A percentile compares a stretch with the other conserved stretches of the same genome.
Evolutionary conservation across 2,113 vertebrate genomes (phyloP).

Genomic region (Colistium nudipinnis): DNA sequence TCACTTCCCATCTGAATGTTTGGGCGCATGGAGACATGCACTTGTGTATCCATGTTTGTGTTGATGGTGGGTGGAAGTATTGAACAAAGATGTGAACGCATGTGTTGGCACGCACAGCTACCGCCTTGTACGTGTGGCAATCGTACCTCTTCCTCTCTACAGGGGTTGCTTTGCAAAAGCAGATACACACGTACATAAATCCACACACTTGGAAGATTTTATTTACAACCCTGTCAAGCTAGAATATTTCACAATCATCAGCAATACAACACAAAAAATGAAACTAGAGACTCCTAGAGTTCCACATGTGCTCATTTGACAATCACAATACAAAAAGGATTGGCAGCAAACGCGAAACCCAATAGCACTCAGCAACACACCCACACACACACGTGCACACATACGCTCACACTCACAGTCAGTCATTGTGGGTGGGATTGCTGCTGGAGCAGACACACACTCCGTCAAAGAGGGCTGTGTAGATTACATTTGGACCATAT

Average conservation of each 20-base stretch:
- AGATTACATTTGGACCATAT: constrained; percentile 63
- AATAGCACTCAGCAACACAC: constrained; percentile 16
- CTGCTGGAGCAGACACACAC: constrained; percentile 43
- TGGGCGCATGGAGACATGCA: not conserved
- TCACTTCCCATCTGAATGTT: not conserved
- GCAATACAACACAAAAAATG: constrained; percentile 19
- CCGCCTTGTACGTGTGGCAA: not conserved
- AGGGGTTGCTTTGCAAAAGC: constrained; percentile 5
- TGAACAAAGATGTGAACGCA: not conserved
- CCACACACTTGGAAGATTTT: not conserved
- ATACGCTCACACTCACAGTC: not conserved
- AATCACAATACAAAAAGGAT: constrained; percentile 34
- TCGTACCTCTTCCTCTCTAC: not conserved
- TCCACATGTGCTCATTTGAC: constrained; percentile 42
- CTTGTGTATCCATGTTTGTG: constrained; percentile 10
- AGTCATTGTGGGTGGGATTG: constrained; percentile 58
- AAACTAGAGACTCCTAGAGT: constrained; percentile 3
- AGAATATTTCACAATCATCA: constrained; percentile 21
- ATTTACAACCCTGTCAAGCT: constrained; percentile 30
- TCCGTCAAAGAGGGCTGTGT: constrained; percentile 48
- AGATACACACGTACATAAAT: not conserved
- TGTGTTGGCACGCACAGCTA: constrained; percentile 20
- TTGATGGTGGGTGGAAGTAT: constrained; percentile 3
- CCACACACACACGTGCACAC: not conserved
- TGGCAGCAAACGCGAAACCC: constrained; percentile 46